Percentiles rank a stretch among this genome's conserved stretches.
Conservation (phyloP, 2,888 invertebrate genomes). For the Acanthosepion pharaonis region DNA sequence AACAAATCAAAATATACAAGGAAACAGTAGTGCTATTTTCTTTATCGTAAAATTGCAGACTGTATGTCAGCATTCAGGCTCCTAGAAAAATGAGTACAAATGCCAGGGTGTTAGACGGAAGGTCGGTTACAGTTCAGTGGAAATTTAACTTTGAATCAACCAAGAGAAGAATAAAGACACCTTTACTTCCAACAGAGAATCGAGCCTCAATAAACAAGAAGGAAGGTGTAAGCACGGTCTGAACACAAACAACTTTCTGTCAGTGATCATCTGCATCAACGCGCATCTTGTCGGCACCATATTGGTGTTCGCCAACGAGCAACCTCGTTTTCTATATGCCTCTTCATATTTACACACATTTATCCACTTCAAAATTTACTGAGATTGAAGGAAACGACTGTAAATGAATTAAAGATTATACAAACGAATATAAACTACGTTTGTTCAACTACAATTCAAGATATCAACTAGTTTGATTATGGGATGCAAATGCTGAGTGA, state of each 20-base stretch:
- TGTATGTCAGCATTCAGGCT: neutral
- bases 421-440: too few species aligned
- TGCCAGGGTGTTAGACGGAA: neutral
- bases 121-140: neutral
- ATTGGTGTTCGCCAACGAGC: neutral
- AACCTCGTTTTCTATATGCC: neutral
- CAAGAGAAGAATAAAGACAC: neutral
- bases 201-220: neutral
- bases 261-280: neutral
- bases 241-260: neutral
- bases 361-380: neutral
- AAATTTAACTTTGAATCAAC: neutral
- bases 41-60: neutral
- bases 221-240: neutral
- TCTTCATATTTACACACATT: neutral
- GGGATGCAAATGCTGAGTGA: too few species aligned
- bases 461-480: too few species aligned
- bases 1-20: neutral
- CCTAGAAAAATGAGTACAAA: too few species aligned
- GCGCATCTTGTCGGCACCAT: conserved; percentile 33
- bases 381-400: neutral
- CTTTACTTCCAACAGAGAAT: neutral
- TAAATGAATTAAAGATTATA: neutral
- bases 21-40: neutral
- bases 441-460: too few species aligned